phyloP scores from a whole-genome alignment of 2,797 vertebrate species.

The Oryzias dopingdopingensis region DNA sequence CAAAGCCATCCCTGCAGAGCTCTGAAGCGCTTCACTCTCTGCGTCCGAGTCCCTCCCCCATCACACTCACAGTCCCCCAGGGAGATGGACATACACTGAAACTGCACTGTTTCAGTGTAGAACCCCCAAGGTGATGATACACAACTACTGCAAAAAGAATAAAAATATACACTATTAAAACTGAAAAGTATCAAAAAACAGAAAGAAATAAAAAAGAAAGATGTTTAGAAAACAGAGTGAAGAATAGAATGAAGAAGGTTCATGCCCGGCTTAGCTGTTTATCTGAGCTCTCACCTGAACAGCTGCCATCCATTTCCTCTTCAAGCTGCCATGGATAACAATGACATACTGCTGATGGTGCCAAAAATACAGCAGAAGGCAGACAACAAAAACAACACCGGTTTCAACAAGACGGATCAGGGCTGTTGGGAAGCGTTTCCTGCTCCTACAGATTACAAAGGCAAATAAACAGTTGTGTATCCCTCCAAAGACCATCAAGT shows the following conservation, averaged over 20 bases:
- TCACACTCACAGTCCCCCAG: too few relatives aligned
- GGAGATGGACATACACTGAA: too few relatives aligned
- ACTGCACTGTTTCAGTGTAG: too few relatives aligned
- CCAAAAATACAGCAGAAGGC: constrained; percentile 25
- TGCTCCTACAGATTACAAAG: constrained; percentile 6
- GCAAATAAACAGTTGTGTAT: constrained; percentile 1
- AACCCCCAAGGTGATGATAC: too few relatives aligned
- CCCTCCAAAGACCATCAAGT: constrained; percentile 5
- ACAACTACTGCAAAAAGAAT: too few relatives aligned
- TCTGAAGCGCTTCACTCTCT: too few relatives aligned
- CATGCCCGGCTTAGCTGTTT: constrained; percentile 36
- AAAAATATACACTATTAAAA: not conserved
- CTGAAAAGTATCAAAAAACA: not conserved
- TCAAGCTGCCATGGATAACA: constrained; percentile 26
- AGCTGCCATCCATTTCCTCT: constrained; percentile 24
- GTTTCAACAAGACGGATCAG: constrained; percentile 5
- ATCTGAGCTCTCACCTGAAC: constrained; percentile 41
- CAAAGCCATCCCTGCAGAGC: too few relatives aligned
- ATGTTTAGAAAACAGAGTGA: constrained; percentile 15
- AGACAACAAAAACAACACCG: constrained; percentile 12
- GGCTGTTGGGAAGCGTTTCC: not conserved
- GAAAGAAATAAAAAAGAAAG: constrained; percentile 13
- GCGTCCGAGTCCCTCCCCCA: too few relatives aligned
- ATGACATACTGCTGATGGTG: constrained; percentile 16
- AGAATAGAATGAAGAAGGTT: constrained; percentile 3